phyloP scores from a whole-genome alignment of 1,140 invertebrate species.

The Aporrectodea caliginosa region DNA sequence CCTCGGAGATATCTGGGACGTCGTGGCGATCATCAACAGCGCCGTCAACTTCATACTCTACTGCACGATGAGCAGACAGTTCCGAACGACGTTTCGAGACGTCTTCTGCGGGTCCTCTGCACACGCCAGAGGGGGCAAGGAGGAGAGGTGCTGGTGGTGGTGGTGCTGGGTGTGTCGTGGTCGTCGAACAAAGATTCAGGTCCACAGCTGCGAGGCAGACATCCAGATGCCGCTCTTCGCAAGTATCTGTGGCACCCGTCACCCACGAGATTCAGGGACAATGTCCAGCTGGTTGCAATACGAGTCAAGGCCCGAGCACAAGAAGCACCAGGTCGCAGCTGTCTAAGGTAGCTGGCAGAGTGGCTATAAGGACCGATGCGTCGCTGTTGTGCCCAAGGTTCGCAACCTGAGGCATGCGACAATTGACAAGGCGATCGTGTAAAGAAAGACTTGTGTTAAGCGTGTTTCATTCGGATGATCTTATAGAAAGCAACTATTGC shows the following conservation, averaged over 20 bases:
- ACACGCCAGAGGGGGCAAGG: slow-evolving; percentile 66
- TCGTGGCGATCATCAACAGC: slow-evolving; percentile 8
- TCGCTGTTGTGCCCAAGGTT: no score
- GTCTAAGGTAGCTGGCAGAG: no score
- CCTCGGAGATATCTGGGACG: slow-evolving; percentile 84
- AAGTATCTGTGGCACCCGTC: background rate
- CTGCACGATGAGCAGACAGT: slow-evolving; percentile 14
- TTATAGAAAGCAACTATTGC: no score
- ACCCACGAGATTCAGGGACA: background rate
- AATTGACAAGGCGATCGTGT: no score
- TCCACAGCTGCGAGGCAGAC: background rate
- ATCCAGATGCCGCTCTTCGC: background rate
- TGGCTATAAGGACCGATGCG: no score
- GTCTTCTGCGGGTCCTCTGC: slow-evolving; percentile 52
- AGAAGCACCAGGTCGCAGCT: no score
- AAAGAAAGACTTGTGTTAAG: no score
- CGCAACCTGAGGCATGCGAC: no score
- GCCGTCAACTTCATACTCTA: slow-evolving; percentile 14
- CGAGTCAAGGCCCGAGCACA: no score
- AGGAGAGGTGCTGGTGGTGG: background rate
- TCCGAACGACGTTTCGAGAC: slow-evolving; percentile 8
- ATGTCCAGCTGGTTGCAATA: background rate
- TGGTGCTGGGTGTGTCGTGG: no score
- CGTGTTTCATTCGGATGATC: no score
- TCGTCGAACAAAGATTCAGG: background rate